These are phyloP conservation scores for Lochmaea crataegi DNA, from an alignment of 2,888 invertebrate species.

Conservation along the genomic window DNA sequence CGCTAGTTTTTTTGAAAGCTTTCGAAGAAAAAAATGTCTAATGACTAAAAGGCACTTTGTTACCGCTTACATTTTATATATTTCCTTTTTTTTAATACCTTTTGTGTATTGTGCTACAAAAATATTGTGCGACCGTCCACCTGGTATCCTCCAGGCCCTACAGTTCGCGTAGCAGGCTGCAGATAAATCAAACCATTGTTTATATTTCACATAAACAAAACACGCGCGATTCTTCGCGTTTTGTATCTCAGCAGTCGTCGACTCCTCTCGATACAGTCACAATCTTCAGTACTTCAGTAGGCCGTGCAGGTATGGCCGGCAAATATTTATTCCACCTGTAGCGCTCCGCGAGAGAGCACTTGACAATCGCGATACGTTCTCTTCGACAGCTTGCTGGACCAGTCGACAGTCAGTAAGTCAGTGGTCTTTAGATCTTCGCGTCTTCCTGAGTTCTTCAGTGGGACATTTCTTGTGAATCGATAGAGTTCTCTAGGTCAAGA, in stretches of 20 bases:
- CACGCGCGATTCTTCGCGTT: conserved; percentile 32
- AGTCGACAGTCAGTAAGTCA: conserved; percentile 46
- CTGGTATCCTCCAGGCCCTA: conserved; percentile 22
- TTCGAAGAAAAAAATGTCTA: too few species aligned
- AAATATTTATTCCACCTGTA: conserved; percentile 40
- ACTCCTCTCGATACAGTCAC: conserved; percentile 14
- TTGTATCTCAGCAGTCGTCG: conserved; percentile 14
- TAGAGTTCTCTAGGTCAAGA: conserved; percentile 34
- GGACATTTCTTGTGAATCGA: conserved; percentile 36
- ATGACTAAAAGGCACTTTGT: neutral
- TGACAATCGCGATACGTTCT: conserved; percentile 29
- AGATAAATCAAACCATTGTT: conserved; percentile 41
- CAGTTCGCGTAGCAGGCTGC: conserved; percentile 19
- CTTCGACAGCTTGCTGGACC: conserved; percentile 31
- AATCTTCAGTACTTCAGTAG: conserved; percentile 30
- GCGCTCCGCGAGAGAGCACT: conserved; percentile 38
- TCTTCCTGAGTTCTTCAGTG: conserved; percentile 27
- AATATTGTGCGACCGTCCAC: conserved; percentile 1
- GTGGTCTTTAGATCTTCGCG: conserved; percentile 38
- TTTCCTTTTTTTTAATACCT: neutral
- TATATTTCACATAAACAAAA: conserved; percentile 44
- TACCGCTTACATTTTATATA: neutral
- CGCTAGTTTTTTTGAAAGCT: too few species aligned
- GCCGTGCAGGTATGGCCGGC: conserved; percentile 32
- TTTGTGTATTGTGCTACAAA: neutral